Evolutionary conservation across 2,797 vertebrate genomes (phyloP), one percentile per base, ranked within the genome.

Genomic region (Pogoniulus pusillus): DNA sequence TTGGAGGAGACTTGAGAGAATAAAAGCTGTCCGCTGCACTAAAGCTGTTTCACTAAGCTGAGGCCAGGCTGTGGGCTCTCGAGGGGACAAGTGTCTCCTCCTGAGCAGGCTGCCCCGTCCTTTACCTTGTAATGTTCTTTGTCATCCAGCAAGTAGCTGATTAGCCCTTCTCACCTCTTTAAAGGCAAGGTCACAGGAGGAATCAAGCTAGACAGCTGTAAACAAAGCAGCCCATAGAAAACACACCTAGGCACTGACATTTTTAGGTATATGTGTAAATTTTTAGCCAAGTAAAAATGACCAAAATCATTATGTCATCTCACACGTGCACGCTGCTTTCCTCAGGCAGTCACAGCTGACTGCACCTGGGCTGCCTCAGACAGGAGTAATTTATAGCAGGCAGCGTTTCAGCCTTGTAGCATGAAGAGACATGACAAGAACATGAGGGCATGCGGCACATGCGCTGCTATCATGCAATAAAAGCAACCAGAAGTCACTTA

Each of bases 1-100:
- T 75, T 88, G 89, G 43, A 75, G 13, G 7, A 65, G 77, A 94
- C 87, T 94, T 93, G 86, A 63, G 37, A 89, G 65, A 74, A 84
- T 65, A 86, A 49, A 37, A 85, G 72, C 82, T 76, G 60, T 57
- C 91, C 93, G 92, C 70, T 66, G 75, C 51, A 63, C 53, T 45
- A 85, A 94, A 94, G 89, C 81, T 82, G 55, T 68, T 77, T 84
- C 57, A 79, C 54, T 88, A 94, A 90, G 80, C 72, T n/a, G 49
- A 70, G 76, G 55, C 45, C 82, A 73, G 86, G 51, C 87, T 78
- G 34, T 1, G 1, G n/a, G 54, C 68, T 86, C 57, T 65, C 2
- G 1, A 4, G 17, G 14, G 26, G 32, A 41, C 1, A 6, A 37
- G 54, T 29, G 26, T 39, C 51, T 69, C 53, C 66, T 73, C 12